Evolutionary conservation across 2,797 vertebrate genomes (phyloP).

Genomic region (Lycodopsis pacificus): DNA sequence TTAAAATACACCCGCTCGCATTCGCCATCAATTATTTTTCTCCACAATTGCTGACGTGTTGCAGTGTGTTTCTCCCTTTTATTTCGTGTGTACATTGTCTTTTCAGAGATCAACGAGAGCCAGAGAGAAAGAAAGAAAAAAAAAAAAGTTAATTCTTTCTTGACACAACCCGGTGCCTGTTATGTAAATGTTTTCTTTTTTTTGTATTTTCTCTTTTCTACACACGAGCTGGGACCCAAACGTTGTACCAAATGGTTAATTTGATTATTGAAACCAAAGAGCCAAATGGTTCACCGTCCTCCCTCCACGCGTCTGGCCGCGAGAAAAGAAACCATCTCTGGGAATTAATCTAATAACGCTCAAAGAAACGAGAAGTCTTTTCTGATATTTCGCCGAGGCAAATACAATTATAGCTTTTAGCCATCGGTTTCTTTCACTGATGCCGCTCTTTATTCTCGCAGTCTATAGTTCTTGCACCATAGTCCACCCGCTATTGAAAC

Average conservation of each 20-base stretch:
- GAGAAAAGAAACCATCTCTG: conserved; percentile 90
- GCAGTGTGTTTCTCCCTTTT: conserved; percentile 78
- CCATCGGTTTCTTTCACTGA: conserved; percentile 86
- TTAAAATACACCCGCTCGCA: conserved; percentile 47
- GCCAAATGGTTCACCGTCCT: conserved; percentile 95
- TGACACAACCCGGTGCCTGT: conserved; percentile 83
- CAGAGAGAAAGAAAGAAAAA: conserved; percentile 54
- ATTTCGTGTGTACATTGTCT: conserved; percentile 76
- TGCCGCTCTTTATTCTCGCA: conserved; percentile 86
- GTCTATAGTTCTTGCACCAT: conserved; percentile 78
- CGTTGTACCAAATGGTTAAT: conserved; percentile 99
- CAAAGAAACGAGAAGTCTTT: conserved; percentile 97
- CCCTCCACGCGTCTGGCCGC: conserved; percentile 98
- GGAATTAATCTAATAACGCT: conserved; percentile 98
- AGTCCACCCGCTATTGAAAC: conserved; percentile 81
- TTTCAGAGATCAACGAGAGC: conserved; percentile 82
- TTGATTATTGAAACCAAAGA: conserved; percentile 97
- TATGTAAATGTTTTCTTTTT: conserved; percentile 89
- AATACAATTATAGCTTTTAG: conserved; percentile 97
- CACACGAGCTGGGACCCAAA: conserved; percentile 93
- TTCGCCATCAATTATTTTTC: conserved; percentile 72
- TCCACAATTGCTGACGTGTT: conserved; percentile 72
- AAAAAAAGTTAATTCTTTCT: conserved; percentile 80
- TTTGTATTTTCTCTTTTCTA: conserved; percentile 87
- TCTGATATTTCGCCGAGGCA: conserved; percentile 96